Evolutionary conservation across 2,113 vertebrate genomes (phyloP), one percentile per base, ranked within the genome.

Genomic region (Capreolus pygargus): DNA sequence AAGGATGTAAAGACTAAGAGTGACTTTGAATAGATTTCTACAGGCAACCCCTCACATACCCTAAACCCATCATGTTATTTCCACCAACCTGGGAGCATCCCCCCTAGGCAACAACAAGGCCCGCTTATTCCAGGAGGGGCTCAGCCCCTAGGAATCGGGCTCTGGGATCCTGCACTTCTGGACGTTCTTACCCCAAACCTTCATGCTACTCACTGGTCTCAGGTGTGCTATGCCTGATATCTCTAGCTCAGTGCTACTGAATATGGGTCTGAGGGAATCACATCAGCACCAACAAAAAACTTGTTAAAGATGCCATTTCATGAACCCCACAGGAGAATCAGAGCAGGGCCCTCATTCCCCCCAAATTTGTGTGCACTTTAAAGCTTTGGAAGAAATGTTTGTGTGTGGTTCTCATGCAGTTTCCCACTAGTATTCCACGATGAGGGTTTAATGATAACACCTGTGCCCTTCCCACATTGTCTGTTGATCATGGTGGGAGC

Each of bases 201-300:
- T 79, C 27, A 50, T 0, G 45, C 43, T 47, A 1, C 45, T 30
- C 76, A 81, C 16, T 81, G 28, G 45, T 81, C 28, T 50, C 45
- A 81, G 45, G 45, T 52, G 78, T 11, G 78, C 78, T 11, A 33
- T 81, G 78, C 78, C 78, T 30, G 78, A 81, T 10, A 52, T 15
- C 45, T 52, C 76, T 30, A 16, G 43, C 27, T 9, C 76, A 17
- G 43, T 10, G 76, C 25, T 47, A 3, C 16, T 52, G 16, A 81
- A 12, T 50, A 21, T 0, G 3, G 9, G 28, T 33, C 28, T 3
- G 78, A 81, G 4, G 25, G 45, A 3, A 0, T 47, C 9, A 21
- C 5, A 3, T 11, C 16, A 6, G 45, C 45, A 81, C 78, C 5
- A 1, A 50, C 45, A 52, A 11, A 52, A 33, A 3, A 6, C 16